A percentile compares a stretch with the other conserved stretches of the same genome.
Evolutionary conservation across 1,140 invertebrate species (phyloP).

Genomic region (Drosophila gunungcola): DNA sequence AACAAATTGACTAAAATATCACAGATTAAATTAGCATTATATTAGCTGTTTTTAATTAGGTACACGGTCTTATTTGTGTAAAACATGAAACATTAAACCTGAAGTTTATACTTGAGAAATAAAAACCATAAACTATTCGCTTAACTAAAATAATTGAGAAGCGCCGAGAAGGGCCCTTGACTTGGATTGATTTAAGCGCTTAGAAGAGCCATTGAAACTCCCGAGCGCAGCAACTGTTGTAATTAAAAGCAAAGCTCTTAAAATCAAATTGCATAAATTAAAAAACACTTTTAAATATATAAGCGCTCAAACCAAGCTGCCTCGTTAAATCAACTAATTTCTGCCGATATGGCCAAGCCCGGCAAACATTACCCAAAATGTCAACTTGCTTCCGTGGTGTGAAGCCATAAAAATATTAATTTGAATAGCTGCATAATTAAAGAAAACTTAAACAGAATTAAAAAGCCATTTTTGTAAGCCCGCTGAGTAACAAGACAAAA

Average conservation of each 20-base stretch:
- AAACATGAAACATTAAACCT: slow-evolving; percentile 18
- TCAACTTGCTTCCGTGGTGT: slow-evolving; percentile 71
- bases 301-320: slow-evolving; percentile 19
- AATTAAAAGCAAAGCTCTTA: slow-evolving; percentile 16
- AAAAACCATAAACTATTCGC: slow-evolving; percentile 4
- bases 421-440: slow-evolving; percentile 73
- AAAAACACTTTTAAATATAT: slow-evolving; percentile 11
- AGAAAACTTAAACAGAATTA: slow-evolving; percentile 58
- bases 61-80: slow-evolving; percentile 22
- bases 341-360: slow-evolving; percentile 17
- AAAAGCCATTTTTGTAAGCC: slow-evolving; percentile 40
- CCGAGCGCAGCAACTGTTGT: slow-evolving; percentile 7
- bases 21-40: slow-evolving; percentile 69
- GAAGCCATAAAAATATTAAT: slow-evolving; percentile 62
- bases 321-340: slow-evolving; percentile 26
- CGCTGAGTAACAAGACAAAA: slow-evolving; percentile 7
- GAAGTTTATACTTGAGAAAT: slow-evolving; percentile 11
- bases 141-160: slow-evolving; percentile 21
- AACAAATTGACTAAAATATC: slow-evolving; percentile 39
- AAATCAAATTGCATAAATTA: slow-evolving; percentile 27
- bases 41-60: slow-evolving; percentile 43
- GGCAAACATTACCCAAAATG: slow-evolving; percentile 55
- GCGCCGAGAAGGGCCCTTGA: slow-evolving; percentile 19
- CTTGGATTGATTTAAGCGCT: slow-evolving; percentile 10
- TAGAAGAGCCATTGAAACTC: slow-evolving; percentile 10